A percentile compares a stretch with the other conserved stretches of the same genome.
phyloP scores from a whole-genome alignment of 2,888 invertebrate species.

The Clanis bilineata region DNA sequence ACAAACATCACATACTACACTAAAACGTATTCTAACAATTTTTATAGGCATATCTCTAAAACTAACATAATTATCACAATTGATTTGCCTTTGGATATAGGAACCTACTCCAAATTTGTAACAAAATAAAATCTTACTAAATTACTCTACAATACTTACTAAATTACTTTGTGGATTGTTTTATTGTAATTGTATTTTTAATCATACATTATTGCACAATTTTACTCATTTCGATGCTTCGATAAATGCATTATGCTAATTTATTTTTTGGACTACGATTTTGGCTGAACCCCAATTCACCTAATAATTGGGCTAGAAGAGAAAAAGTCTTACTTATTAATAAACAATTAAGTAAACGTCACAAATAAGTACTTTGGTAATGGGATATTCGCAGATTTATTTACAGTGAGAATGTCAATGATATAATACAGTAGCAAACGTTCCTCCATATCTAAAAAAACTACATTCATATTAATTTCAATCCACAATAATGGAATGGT shows the following conservation, averaged over 20 bases:
- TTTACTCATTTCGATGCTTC: background rate
- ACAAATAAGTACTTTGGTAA: background rate
- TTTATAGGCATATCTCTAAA: background rate
- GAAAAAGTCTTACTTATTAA: background rate
- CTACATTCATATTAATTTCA: no score
- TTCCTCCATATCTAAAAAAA: no score
- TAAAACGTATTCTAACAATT: background rate
- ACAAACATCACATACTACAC: background rate
- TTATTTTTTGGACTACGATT: no score
- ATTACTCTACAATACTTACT: no score
- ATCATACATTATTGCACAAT: background rate
- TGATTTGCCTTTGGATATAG: slow-evolving; percentile 25
- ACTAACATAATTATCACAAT: slow-evolving; percentile 21
- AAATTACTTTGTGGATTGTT: background rate
- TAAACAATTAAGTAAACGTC: background rate
- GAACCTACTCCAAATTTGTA: slow-evolving; percentile 20
- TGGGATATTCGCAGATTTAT: background rate
- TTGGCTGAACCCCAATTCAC: no score
- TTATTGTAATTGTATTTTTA: background rate
- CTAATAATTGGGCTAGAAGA: no score
- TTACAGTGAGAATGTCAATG: background rate
- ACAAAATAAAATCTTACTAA: background rate
- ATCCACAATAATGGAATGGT: no score
- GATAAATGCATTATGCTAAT: no score
- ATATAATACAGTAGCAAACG: background rate